Evolutionary conservation across 2,113 vertebrate genomes (phyloP).

Genomic region (Calidris pugnax): DNA sequence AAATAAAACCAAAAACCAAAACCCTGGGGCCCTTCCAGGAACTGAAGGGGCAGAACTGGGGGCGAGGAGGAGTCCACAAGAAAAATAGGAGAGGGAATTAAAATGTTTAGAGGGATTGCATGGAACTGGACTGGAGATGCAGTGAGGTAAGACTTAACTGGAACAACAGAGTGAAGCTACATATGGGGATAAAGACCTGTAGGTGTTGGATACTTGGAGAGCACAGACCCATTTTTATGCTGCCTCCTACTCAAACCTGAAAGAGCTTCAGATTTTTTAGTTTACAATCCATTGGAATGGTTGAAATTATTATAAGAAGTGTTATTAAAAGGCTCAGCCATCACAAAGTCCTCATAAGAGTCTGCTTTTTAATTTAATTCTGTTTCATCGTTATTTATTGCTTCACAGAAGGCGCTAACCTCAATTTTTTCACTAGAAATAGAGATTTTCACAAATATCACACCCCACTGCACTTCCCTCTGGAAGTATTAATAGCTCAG

Average conservation of each 20-base stretch:
- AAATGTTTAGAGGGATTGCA: background rate
- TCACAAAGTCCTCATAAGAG: background rate
- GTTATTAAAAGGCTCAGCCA: background rate
- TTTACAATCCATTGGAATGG: background rate
- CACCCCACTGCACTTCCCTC: background rate
- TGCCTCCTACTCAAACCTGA: background rate
- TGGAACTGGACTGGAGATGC: background rate
- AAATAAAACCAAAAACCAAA: background rate
- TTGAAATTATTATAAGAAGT: background rate
- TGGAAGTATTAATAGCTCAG: conserved; percentile 6
- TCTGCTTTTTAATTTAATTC: background rate
- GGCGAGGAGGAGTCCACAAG: background rate
- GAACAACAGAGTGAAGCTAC: background rate
- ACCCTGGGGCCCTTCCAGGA: accelerated
- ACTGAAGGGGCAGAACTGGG: background rate
- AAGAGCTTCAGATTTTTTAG: background rate
- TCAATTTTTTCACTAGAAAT: background rate
- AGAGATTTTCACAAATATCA: background rate
- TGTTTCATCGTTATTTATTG: background rate
- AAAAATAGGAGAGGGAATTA: background rate
- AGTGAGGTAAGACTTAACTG: background rate
- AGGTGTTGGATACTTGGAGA: background rate
- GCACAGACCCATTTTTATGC: background rate
- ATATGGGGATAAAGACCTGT: background rate
- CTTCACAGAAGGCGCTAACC: background rate